Evolutionary conservation across 53 echinoderm and acorn worm genomes (phyloP).

Genomic region (Luidia sarsii): DNA sequence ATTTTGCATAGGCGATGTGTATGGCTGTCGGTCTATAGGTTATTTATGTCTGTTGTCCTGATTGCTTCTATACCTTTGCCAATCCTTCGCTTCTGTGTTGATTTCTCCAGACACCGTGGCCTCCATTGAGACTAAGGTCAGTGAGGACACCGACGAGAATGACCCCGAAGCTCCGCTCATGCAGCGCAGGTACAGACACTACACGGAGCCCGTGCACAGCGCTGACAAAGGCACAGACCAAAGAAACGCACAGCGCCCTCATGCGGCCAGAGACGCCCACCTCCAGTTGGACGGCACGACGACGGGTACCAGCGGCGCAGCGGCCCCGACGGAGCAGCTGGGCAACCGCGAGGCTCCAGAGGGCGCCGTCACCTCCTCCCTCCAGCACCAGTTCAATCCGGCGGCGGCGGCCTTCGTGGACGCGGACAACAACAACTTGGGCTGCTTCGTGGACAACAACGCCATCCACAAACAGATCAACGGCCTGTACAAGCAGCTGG

Average conservation of each 20-base stretch:
- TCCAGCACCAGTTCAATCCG: constrained; percentile 29
- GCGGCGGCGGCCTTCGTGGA: constrained; percentile 11
- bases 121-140: constrained; percentile 43
- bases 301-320: constrained; percentile 3
- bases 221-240: constrained; percentile 15
- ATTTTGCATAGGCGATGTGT: no score
- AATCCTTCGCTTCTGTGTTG: no score
- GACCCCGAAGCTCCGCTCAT: constrained; percentile 65
- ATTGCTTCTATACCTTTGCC: no score
- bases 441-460: constrained; percentile 62
- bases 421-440: constrained; percentile 53
- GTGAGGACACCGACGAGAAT: constrained; percentile 68
- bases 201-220: constrained; percentile 40
- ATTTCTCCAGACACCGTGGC: constrained; percentile 20
- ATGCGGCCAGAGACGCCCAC: neutral
- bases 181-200: constrained; percentile 54
- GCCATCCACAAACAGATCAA: constrained; percentile 78
- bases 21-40: no score
- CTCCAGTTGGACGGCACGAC: no score
- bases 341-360: constrained; percentile 78
- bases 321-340: constrained; percentile 1
- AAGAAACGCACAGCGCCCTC: constrained; percentile 25
- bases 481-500: constrained; percentile 82
- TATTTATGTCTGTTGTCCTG: no score
- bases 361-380: constrained; percentile 62